A percentile compares a stretch with the other conserved stretches of the same genome.
Evolutionary conservation across 2,113 vertebrate genomes (phyloP).

Genomic region (Pandion haliaetus): DNA sequence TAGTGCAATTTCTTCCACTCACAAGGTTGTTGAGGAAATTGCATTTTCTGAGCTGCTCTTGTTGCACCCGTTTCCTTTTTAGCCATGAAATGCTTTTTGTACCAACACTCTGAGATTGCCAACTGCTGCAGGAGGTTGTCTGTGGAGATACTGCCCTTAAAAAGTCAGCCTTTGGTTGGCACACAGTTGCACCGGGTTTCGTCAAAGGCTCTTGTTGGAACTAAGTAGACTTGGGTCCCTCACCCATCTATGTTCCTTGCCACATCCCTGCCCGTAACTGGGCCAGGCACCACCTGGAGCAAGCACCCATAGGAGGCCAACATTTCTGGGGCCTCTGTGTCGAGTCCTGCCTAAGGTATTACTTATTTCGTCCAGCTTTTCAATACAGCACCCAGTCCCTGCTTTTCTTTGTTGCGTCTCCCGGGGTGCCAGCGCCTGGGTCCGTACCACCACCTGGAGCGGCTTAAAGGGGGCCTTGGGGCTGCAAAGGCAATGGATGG

Average conservation of each 20-base stretch:
- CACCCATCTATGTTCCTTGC: not conserved
- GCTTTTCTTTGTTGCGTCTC: not conserved
- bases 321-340: not conserved
- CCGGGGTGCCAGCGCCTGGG: not conserved
- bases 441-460: rapidly evolving
- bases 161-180: not conserved
- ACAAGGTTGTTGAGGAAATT: not conserved
- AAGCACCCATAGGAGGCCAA: not conserved
- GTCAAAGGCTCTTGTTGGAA: not conserved
- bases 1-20: not conserved
- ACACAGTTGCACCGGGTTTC: not conserved
- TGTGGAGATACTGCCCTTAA: not conserved
- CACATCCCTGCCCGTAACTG: rapidly evolving
- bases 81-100: not conserved
- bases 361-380: not conserved
- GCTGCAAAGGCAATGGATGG: rapidly evolving
- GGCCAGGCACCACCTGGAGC: not conserved
- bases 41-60: not conserved
- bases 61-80: not conserved
- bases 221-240: not conserved
- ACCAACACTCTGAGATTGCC: not conserved
- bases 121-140: not conserved
- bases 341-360: not conserved
- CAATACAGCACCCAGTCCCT: not conserved
- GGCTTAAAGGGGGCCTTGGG: not conserved